phyloP scores from a whole-genome alignment of 2,888 invertebrate genomes.

The Asteroscopus sphinx region DNA sequence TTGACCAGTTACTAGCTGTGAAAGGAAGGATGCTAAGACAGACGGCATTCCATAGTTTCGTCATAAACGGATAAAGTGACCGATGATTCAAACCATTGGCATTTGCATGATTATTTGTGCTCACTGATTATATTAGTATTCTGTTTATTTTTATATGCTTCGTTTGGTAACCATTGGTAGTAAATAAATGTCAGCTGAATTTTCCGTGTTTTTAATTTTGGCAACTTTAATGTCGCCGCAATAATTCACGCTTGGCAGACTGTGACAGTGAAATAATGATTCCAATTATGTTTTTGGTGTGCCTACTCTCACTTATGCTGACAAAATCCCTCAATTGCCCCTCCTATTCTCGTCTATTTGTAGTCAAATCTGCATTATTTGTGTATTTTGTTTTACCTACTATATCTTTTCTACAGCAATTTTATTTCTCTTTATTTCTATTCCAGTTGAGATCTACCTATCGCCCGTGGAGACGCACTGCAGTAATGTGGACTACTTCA shows the following conservation, averaged over 20 bases:
- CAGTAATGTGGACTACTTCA: conserved; percentile 98
- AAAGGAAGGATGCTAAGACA: conserved; percentile 28
- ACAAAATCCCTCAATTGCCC: no score
- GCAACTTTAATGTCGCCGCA: no score
- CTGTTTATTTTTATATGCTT: conserved; percentile 23
- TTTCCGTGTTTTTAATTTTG: no score
- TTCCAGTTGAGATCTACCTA: conserved; percentile 95
- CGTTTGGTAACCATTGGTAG: no score
- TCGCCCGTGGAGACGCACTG: conserved; percentile 98
- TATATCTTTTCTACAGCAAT: no score
- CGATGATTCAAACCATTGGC: conserved; percentile 49
- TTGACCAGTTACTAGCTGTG: conserved; percentile 16
- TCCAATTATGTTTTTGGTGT: no score
- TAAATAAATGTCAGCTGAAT: neutral
- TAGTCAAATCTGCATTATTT: conserved; percentile 6
- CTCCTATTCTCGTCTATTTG: no score
- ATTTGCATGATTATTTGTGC: conserved; percentile 41
- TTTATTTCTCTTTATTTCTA: conserved; percentile 65
- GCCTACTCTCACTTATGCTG: no score
- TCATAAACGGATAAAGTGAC: conserved; percentile 24
- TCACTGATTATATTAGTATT: conserved; percentile 36
- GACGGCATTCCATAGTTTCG: conserved; percentile 43
- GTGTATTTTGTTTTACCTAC: no score
- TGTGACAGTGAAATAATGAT: no score
- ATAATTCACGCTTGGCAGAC: no score